Percentiles rank a stretch among this genome's conserved stretches.
Evolutionary conservation across 1,140 invertebrate genomes (phyloP).

Genomic region (Drosophila albomicans): DNA sequence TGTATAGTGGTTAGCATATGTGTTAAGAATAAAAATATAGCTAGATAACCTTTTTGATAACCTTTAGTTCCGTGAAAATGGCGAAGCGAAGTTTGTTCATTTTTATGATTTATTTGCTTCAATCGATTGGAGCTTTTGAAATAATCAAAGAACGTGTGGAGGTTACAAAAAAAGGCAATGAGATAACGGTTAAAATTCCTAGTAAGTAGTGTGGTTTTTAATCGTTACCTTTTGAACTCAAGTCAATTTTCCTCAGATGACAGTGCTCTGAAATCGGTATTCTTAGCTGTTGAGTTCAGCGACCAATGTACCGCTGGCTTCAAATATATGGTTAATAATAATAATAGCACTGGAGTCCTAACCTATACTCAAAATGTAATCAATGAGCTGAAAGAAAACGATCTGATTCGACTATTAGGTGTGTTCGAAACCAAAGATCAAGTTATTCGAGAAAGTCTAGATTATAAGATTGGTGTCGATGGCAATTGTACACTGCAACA

Average conservation of each 20-base stretch:
- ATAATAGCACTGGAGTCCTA: background rate
- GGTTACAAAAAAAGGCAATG: background rate
- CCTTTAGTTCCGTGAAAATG: background rate
- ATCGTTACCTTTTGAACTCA: background rate
- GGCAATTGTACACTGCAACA: background rate
- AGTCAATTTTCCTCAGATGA: slow-evolving; percentile 1
- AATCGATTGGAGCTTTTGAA: background rate
- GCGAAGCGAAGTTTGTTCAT: background rate
- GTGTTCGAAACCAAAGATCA: slow-evolving; percentile 5
- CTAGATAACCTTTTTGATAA: background rate
- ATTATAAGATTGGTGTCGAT: slow-evolving; percentile 7
- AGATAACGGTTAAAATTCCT: background rate
- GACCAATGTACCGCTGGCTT: slow-evolving; percentile 1
- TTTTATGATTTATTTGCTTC: background rate
- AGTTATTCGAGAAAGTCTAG: background rate
- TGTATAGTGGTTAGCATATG: no score
- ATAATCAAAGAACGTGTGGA: background rate
- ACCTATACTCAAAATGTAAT: background rate
- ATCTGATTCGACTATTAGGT: slow-evolving; percentile 2
- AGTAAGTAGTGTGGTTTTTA: background rate
- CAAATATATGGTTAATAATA: background rate
- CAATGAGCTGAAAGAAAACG: background rate
- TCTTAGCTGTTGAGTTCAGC: slow-evolving; percentile 14
- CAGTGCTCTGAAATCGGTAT: slow-evolving; percentile 1
- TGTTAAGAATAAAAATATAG: no score